Conservation (phyloP, 2,888 invertebrate genomes). For the Drosophila maculinotata region DNA sequence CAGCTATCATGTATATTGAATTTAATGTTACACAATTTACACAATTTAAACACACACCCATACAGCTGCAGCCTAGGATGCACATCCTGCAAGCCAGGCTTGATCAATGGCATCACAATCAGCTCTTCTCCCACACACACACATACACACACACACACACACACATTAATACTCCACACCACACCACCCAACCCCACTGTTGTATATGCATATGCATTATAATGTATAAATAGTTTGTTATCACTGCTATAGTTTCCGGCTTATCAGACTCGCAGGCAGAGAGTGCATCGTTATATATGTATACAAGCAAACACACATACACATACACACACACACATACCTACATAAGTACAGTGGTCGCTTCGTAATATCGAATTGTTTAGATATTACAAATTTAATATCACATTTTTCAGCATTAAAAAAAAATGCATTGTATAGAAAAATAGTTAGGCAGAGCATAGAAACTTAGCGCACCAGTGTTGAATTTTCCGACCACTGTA, state of each 20-base stretch:
- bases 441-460: no score
- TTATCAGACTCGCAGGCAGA: conserved; percentile 16
- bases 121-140: not conserved
- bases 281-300: conserved; percentile 13
- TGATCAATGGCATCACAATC: conserved; percentile 5
- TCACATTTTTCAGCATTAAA: no score
- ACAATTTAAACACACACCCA: conserved; percentile 5
- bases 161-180: not conserved
- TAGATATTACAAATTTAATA: not conserved
- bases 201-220: conserved; percentile 3
- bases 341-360: conserved; percentile 1
- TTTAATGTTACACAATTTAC: conserved; percentile 34
- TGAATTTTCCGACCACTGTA: not conserved
- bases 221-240: conserved; percentile 23
- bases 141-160: not conserved
- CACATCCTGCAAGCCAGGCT: conserved; percentile 10
- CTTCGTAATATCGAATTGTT: not conserved
- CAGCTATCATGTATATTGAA: conserved; percentile 41
- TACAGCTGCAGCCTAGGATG: conserved; percentile 6
- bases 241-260: conserved; percentile 20
- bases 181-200: not conserved
- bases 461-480: not conserved
- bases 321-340: not conserved
- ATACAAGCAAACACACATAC: not conserved
- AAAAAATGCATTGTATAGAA: no score